Evolutionary conservation across 2,797 vertebrate species (phyloP).

Genomic region (Perodicticus potto): DNA sequence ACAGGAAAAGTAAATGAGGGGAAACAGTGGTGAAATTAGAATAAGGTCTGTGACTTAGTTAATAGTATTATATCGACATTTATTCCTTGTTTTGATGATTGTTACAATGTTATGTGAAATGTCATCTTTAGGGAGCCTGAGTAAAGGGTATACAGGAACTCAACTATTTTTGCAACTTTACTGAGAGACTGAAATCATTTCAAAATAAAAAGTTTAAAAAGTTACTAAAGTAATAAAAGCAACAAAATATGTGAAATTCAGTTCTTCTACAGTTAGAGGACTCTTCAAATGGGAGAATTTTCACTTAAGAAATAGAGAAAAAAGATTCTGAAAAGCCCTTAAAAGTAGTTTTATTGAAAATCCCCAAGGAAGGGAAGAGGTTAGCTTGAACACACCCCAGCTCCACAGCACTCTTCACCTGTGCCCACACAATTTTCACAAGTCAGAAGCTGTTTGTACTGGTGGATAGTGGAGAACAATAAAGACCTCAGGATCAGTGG

Average conservation of each 20-base stretch:
- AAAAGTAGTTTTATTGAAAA: constrained; percentile 17
- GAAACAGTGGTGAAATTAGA: neutral
- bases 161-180: neutral
- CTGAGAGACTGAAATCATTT: neutral
- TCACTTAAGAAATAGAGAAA: neutral
- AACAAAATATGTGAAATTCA: neutral
- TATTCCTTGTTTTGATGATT: neutral
- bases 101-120: neutral
- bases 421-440: neutral
- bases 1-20: neutral
- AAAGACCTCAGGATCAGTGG: neutral
- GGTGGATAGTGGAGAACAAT: neutral
- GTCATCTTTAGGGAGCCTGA: neutral
- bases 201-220: neutral
- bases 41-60: neutral
- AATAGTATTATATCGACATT: neutral
- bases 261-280: neutral
- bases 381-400: neutral
- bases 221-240: neutral
- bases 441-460: neutral
- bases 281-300: neutral
- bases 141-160: neutral
- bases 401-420: neutral
- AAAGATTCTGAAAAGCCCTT: neutral
- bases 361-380: neutral